Evolutionary conservation across 2,797 vertebrate species (phyloP).

Genomic region (Pogoniulus pusillus): DNA sequence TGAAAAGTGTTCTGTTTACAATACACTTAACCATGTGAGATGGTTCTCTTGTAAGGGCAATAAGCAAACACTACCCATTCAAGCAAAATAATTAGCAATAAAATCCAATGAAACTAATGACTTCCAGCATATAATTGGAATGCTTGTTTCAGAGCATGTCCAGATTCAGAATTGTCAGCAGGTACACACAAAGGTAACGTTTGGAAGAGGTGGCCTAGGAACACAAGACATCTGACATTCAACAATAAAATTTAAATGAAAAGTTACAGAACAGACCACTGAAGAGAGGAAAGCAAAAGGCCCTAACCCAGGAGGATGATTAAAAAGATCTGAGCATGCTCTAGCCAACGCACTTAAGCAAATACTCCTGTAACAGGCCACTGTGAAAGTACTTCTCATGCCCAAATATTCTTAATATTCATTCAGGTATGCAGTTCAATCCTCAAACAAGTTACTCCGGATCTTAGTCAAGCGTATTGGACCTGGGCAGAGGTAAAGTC

Average conservation of each 20-base stretch:
- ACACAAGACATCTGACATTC: neutral
- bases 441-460: neutral
- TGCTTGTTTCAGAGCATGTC: slow-evolving; percentile 10
- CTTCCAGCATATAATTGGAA: neutral
- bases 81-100: neutral
- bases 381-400: slow-evolving; percentile 35
- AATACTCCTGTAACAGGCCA: slow-evolving; percentile 10
- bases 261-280: fast-evolving
- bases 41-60: neutral
- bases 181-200: neutral
- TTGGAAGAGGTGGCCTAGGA: neutral
- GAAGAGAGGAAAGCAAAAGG: neutral
- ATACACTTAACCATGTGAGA: neutral
- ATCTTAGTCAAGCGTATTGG: neutral
- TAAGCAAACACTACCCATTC: neutral
- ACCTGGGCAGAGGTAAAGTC: neutral
- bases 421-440: slow-evolving; percentile 11
- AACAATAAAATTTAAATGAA: fast-evolving
- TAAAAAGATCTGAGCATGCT: slow-evolving; percentile 54
- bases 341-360: slow-evolving; percentile 28
- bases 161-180: neutral
- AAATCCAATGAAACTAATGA: neutral
- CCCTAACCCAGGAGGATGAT: neutral
- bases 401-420: slow-evolving; percentile 13
- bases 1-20: neutral